These are phyloP conservation scores for Meloidogyne floridensis DNA, from an alignment of 1,140 invertebrate species.

Conservation along the genomic window DNA sequence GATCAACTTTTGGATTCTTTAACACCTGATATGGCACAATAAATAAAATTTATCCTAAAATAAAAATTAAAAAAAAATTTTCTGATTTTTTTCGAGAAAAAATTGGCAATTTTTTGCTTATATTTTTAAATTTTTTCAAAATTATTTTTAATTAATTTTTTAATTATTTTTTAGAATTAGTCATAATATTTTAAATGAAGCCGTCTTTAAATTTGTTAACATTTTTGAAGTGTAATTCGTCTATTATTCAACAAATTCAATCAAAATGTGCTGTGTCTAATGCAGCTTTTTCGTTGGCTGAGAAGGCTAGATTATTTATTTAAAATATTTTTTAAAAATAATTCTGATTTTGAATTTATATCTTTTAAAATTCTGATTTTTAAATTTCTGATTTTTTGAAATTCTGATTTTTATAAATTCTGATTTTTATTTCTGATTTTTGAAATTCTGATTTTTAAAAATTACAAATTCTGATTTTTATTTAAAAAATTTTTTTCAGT, in stretches of 20 bases:
- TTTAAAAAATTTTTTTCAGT: background rate
- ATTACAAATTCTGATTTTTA: background rate
- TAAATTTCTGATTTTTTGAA: no score
- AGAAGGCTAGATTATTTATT: background rate
- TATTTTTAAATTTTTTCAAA: background rate
- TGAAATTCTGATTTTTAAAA: no score
- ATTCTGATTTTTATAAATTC: no score
- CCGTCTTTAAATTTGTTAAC: background rate
- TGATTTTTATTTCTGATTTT: no score
- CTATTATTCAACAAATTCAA: background rate
- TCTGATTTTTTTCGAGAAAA: background rate
- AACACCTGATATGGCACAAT: conserved; percentile 30
- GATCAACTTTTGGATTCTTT: conserved; percentile 92
- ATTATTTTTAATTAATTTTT: background rate
- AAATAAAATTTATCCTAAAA: background rate
- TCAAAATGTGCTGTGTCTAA: background rate
- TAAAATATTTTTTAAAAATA: background rate
- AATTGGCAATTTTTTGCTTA: background rate
- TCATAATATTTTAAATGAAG: background rate
- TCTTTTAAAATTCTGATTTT: no score
- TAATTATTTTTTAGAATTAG: background rate
- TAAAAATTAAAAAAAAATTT: background rate
- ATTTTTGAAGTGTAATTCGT: background rate
- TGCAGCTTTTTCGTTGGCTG: background rate
- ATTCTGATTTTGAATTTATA: no score